These are phyloP conservation scores for Dynastes maya DNA, from an alignment of 2,888 invertebrate species.

Conservation along the genomic window DNA sequence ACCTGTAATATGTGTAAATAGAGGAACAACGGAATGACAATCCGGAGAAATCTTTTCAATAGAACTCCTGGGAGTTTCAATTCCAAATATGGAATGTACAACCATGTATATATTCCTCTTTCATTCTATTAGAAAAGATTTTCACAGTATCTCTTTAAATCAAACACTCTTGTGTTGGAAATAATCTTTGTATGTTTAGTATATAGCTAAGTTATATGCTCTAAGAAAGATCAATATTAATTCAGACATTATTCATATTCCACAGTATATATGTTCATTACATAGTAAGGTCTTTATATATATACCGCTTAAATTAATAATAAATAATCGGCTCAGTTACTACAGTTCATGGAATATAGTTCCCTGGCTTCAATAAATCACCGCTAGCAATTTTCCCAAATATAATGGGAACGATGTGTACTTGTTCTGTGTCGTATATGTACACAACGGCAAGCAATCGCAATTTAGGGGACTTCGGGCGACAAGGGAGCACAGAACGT, in stretches of 20 bases:
- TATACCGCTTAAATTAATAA: not conserved
- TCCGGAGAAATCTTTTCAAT: no score
- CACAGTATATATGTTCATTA: not conserved
- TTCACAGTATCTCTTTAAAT: no score
- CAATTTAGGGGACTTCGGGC: not conserved
- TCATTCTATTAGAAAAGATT: no score
- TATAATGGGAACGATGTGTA: not conserved
- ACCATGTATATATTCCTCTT: no score
- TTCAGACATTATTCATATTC: not conserved
- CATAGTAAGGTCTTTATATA: not conserved
- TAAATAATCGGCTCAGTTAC: slow-evolving; percentile 2
- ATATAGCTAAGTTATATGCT: no score
- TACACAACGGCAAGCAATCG: not conserved
- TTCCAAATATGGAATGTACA: no score
- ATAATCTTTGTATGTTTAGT: no score
- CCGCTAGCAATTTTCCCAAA: not conserved
- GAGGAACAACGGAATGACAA: no score
- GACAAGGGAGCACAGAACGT: not conserved
- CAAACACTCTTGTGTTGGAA: no score
- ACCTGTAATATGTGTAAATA: no score
- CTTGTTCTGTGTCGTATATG: not conserved
- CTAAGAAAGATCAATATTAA: no score
- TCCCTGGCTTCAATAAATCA: slow-evolving; percentile 10
- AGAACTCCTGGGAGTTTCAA: no score
- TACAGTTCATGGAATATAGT: not conserved